These are phyloP conservation scores for Morone chrysops DNA, from an alignment of 2,113 vertebrate genomes.

Conservation along the genomic window DNA sequence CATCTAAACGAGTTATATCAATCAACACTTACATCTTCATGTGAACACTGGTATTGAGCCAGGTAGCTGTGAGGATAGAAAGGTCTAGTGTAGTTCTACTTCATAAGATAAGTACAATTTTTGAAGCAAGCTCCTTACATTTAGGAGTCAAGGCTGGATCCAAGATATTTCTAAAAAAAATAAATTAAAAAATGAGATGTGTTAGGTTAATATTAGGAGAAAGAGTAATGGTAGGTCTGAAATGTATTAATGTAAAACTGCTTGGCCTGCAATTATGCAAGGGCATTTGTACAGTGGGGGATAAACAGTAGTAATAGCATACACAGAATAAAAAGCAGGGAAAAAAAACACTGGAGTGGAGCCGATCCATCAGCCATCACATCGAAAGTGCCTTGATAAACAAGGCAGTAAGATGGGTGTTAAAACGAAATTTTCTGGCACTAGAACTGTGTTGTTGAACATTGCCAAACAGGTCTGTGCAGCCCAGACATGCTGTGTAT, in stretches of 20 bases:
- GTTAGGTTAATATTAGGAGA: conserved; percentile 7
- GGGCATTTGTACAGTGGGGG: conserved; percentile 8
- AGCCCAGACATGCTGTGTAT: not conserved
- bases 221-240: conserved; percentile 21
- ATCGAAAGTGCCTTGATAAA: conserved; percentile 37
- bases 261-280: conserved; percentile 4
- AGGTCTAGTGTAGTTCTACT: not conserved
- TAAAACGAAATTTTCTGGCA: conserved; percentile 26
- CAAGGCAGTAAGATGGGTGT: conserved; percentile 25
- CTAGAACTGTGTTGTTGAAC: conserved; percentile 2
- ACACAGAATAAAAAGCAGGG: not conserved
- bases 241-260: conserved; percentile 13
- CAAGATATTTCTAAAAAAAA: too few species aligned
- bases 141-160: not conserved
- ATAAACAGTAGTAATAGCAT: conserved; percentile 4
- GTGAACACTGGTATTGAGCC: conserved; percentile 16
- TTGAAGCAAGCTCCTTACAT: not conserved
- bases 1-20: conserved; percentile 15
- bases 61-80: not conserved
- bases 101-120: conserved; percentile 20
- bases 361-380: conserved; percentile 21
- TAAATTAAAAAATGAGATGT: too few species aligned
- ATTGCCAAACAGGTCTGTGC: conserved; percentile 24
- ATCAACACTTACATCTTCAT: conserved; percentile 7
- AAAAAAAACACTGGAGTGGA: not conserved